These are phyloP conservation scores for Neogobius melanostomus DNA, from an alignment of 2,113 vertebrate genomes.

Conservation along the genomic window DNA sequence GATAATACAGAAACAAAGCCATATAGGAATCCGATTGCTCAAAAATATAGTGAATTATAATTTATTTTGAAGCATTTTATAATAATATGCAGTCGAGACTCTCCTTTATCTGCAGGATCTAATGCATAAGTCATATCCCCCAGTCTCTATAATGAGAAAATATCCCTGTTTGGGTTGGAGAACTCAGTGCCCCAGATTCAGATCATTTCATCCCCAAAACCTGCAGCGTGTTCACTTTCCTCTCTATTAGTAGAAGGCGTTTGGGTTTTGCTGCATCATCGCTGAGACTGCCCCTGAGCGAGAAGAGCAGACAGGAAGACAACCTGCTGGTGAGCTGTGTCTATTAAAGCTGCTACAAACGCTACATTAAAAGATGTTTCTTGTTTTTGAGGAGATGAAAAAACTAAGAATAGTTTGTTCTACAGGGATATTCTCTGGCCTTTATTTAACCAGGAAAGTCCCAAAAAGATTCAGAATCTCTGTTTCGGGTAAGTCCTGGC, in stretches of 20 bases:
- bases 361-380: not conserved
- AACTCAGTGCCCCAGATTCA: not conserved
- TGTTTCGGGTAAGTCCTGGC: no score
- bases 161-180: not conserved
- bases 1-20: no score
- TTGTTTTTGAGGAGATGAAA: no score
- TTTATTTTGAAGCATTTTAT: not conserved
- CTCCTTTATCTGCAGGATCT: not conserved
- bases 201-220: not conserved
- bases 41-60: no score
- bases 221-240: not conserved
- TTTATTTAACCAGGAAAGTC: no score
- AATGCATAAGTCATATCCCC: not conserved
- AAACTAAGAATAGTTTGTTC: no score
- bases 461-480: no score
- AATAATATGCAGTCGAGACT: not conserved
- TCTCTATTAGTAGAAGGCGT: not conserved
- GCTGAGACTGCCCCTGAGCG: not conserved
- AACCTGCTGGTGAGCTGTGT: not conserved
- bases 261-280: slow-evolving; percentile 8
- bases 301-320: not conserved
- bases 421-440: no score
- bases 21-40: no score
- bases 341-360: not conserved
- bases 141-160: not conserved